These are phyloP conservation scores for Rhinichthys osculus DNA, from an alignment of 2,797 vertebrate genomes.

Conservation along the genomic window DNA sequence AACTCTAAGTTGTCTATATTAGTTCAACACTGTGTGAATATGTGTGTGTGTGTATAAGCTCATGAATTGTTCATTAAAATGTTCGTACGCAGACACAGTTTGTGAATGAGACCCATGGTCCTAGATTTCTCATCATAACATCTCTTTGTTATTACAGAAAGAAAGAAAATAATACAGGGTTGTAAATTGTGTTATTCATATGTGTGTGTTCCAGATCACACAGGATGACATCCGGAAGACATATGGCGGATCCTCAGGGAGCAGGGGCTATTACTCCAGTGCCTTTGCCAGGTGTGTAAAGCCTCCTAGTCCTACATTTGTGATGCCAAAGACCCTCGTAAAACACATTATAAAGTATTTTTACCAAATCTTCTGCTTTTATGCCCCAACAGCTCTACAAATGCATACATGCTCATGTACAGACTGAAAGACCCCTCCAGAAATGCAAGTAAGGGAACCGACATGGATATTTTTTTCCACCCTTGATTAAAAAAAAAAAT, in stretches of 20 bases:
- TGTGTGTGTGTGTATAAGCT: no score
- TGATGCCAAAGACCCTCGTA: neutral
- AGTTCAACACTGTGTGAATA: no score
- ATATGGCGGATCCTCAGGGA: constrained; percentile 95
- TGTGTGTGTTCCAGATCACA: constrained; percentile 85
- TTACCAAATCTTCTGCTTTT: constrained; percentile 28
- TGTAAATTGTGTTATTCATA: constrained; percentile 20
- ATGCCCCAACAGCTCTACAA: constrained; percentile 88
- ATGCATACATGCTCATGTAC: constrained; percentile 99
- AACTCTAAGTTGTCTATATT: no score
- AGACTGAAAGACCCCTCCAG: constrained; percentile 92
- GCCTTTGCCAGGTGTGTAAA: constrained; percentile 94
- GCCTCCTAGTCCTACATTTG: constrained; percentile 22
- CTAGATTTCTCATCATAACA: no score
- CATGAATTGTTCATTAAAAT: no score
- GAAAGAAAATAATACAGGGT: neutral
- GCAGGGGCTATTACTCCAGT: constrained; percentile 97
- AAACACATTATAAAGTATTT: constrained; percentile 24
- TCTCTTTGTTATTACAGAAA: neutral
- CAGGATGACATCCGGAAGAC: constrained; percentile 99
- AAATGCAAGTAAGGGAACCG: constrained; percentile 92
- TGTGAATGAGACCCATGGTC: no score
- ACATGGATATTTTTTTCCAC: neutral
- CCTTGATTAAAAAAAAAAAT: neutral
- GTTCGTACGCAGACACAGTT: no score